These are phyloP conservation scores for Poecilia velifera DNA, from an alignment of 2,797 vertebrate species.

Conservation along the genomic window DNA sequence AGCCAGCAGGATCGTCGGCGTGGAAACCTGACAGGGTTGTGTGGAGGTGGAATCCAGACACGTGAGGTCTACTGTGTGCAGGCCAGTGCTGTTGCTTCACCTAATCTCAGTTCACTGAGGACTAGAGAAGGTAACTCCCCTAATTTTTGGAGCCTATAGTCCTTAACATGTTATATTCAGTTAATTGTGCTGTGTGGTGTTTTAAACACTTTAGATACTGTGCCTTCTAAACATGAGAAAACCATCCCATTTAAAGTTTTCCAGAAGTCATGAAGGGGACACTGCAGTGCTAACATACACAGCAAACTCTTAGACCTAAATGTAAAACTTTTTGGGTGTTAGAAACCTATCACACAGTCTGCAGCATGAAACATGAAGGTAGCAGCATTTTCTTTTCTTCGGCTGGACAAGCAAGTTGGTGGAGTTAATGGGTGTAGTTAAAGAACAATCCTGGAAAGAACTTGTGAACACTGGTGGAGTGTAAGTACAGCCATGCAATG, in stretches of 20 bases:
- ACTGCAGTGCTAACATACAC: background rate
- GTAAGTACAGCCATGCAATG: no score
- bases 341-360: background rate
- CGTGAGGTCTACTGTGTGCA: conserved; percentile 92
- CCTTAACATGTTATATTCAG: background rate
- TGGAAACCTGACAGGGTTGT: conserved; percentile 91
- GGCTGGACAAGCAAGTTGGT: background rate
- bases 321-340: background rate
- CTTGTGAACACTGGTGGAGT: no score
- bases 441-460: background rate
- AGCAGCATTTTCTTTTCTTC: background rate
- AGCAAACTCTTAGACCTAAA: background rate
- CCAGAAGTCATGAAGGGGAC: background rate
- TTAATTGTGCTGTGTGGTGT: background rate
- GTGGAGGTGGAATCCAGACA: conserved; percentile 91
- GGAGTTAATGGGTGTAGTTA: background rate
- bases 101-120: conserved; percentile 79
- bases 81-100: conserved; percentile 76
- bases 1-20: conserved; percentile 95
- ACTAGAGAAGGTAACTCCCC: conserved; percentile 88
- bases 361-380: background rate
- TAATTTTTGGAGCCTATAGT: background rate
- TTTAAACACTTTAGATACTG: background rate
- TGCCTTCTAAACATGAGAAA: background rate
- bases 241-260: background rate